Conservation (phyloP, 2,888 invertebrate species). For the Gari tellinella region DNA sequence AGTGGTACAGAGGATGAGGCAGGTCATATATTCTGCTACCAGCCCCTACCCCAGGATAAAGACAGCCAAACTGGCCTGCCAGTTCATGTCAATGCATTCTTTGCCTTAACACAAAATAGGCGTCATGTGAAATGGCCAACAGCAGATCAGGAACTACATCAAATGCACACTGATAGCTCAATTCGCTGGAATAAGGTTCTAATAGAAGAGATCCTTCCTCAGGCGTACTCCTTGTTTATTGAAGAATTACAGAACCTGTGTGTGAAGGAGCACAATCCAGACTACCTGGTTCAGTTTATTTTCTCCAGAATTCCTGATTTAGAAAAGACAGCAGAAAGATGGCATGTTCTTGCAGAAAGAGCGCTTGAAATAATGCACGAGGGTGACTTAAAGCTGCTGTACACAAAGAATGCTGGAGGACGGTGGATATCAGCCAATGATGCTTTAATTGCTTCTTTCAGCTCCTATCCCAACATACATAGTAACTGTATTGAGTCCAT, state of each 20-base stretch:
- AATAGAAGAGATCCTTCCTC: slow-evolving; percentile 30
- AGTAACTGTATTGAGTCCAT: no score
- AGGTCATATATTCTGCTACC: slow-evolving; percentile 42
- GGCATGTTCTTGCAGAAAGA: slow-evolving; percentile 15
- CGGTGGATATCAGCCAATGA: slow-evolving; percentile 38
- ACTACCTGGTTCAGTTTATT: neutral
- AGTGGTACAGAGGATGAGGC: neutral
- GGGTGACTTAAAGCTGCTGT: slow-evolving; percentile 10
- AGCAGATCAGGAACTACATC: slow-evolving; percentile 12
- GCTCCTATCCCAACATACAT: neutral
- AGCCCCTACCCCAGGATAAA: slow-evolving; percentile 40
- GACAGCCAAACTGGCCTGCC: slow-evolving; percentile 29
- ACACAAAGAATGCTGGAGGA: slow-evolving; percentile 35
- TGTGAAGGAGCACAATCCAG: neutral
- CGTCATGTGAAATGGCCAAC: slow-evolving; percentile 37
- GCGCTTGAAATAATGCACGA: slow-evolving; percentile 11
- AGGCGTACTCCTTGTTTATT: slow-evolving; percentile 19
- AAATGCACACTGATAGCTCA: slow-evolving; percentile 24
- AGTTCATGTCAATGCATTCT: slow-evolving; percentile 45
- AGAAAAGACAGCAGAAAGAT: slow-evolving; percentile 7
- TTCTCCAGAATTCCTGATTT: slow-evolving; percentile 28
- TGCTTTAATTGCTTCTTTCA: slow-evolving; percentile 20
- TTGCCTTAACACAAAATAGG: slow-evolving; percentile 40
- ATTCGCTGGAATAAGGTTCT: slow-evolving; percentile 39
- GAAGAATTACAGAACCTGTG: slow-evolving; percentile 9